Evolutionary conservation across 2,888 invertebrate species (phyloP).

Genomic region (Arenicola marina): DNA sequence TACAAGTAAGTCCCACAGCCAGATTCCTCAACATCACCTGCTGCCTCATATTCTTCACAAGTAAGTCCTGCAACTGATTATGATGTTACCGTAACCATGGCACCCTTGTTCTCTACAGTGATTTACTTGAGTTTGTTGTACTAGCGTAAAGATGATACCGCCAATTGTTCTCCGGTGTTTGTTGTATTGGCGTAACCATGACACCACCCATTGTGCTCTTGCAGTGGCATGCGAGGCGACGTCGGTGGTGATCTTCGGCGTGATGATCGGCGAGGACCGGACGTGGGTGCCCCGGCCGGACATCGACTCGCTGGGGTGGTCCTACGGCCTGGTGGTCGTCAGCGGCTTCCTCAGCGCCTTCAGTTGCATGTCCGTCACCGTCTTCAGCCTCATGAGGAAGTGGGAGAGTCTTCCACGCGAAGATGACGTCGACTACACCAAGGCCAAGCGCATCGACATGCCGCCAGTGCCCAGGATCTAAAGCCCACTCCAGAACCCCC

Average conservation of each 20-base stretch:
- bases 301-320: slow-evolving; percentile 33
- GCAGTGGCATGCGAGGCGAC: slow-evolving; percentile 26
- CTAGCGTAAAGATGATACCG: no score
- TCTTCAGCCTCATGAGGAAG: slow-evolving; percentile 30
- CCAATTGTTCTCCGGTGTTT: no score
- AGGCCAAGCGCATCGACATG: slow-evolving; percentile 7
- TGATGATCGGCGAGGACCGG: slow-evolving; percentile 38
- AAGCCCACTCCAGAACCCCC: no score
- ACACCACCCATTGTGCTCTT: slow-evolving; percentile 3
- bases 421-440: not conserved
- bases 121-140: no score
- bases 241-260: slow-evolving; percentile 33
- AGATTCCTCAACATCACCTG: no score
- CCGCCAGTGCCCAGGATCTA: slow-evolving; percentile 21
- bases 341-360: slow-evolving; percentile 35
- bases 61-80: no score
- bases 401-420: slow-evolving; percentile 26
- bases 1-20: no score
- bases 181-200: no score
- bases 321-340: slow-evolving; percentile 34
- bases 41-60: no score
- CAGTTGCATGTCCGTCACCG: slow-evolving; percentile 26
- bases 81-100: no score
- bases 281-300: slow-evolving; percentile 39
- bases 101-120: no score